These are phyloP conservation scores for Myotis planiceps DNA, from an alignment of 2,797 vertebrate species.

Conservation along the genomic window DNA sequence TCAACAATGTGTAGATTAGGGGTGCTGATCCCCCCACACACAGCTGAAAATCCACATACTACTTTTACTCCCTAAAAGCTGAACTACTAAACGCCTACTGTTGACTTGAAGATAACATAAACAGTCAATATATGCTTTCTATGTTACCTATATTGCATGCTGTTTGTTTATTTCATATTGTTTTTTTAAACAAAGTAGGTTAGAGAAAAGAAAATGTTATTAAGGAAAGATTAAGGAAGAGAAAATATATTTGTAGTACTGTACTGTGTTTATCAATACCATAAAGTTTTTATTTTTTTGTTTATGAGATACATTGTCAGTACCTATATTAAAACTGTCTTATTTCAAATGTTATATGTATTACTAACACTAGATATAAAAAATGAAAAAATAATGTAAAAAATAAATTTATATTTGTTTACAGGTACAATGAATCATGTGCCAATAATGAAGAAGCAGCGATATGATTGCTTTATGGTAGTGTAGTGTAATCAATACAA, in stretches of 20 bases:
- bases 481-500: background rate
- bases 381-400: background rate
- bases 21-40: background rate
- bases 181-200: background rate
- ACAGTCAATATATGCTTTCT: background rate
- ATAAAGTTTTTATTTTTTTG: background rate
- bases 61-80: background rate
- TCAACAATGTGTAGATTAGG: background rate
- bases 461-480: background rate
- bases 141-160: background rate
- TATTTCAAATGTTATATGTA: background rate
- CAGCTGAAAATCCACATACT: background rate
- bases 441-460: background rate
- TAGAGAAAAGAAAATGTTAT: background rate
- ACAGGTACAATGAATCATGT: background rate
- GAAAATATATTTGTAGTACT: background rate
- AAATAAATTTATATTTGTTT: background rate
- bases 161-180: background rate
- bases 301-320: background rate
- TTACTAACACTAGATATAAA: background rate
- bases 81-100: background rate
- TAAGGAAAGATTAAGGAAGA: background rate
- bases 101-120: background rate
- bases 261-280: background rate
- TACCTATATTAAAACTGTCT: background rate